phyloP scores from a whole-genome alignment of 2,113 vertebrate genomes.

The Zosterops borbonicus region DNA sequence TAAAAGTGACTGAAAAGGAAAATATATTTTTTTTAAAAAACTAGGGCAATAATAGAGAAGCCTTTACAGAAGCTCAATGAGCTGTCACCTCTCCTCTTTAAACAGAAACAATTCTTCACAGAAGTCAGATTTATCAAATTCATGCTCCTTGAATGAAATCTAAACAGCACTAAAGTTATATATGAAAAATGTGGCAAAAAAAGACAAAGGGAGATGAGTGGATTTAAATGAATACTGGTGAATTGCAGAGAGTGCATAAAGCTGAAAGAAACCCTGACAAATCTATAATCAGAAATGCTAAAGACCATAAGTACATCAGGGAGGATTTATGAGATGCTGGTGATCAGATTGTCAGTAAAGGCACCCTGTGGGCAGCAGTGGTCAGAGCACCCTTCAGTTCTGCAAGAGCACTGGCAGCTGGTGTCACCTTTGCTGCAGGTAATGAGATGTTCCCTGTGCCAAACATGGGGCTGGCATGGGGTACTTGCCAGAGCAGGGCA shows the following conservation, averaged over 20 bases:
- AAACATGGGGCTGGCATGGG: not conserved
- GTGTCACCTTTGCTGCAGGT: not conserved
- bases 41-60: not conserved
- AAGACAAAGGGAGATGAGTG: not conserved
- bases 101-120: not conserved
- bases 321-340: not conserved
- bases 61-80: not conserved
- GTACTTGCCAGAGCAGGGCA: not conserved
- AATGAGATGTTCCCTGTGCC: not conserved
- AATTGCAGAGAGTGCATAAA: not conserved
- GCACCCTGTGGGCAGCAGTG: rapidly evolving
- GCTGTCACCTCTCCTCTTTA: not conserved
- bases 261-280: not conserved
- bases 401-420: not conserved
- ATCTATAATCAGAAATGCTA: not conserved
- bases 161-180: not conserved
- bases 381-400: not conserved
- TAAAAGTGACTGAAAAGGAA: not conserved
- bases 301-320: not conserved
- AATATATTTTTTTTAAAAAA: not conserved
- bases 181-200: not conserved
- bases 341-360: not conserved
- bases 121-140: not conserved
- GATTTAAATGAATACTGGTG: not conserved
- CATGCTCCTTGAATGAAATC: not conserved